Evolutionary conservation across 2,888 invertebrate species (phyloP).

Genomic region (Mesopsocus fuscifrons): DNA sequence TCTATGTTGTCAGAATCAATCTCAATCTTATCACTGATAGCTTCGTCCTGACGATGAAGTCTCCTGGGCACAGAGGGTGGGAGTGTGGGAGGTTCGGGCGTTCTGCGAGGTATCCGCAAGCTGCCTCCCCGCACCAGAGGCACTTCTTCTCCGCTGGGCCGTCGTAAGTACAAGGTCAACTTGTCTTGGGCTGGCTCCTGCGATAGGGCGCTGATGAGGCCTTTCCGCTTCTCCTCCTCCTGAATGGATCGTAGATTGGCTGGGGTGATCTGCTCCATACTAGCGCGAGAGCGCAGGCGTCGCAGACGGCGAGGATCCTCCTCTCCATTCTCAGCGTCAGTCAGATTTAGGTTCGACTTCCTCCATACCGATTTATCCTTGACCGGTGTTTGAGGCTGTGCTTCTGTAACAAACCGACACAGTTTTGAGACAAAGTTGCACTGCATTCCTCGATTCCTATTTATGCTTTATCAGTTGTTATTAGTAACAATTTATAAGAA

Average conservation of each 20-base stretch:
- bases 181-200: conserved; percentile 31
- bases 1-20: conserved; percentile 83
- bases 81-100: conserved; percentile 15
- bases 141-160: conserved; percentile 23
- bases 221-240: conserved; percentile 41
- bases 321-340: conserved; percentile 45
- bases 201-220: conserved; percentile 34
- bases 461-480: no score
- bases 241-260: conserved; percentile 32
- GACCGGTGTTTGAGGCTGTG: conserved; percentile 38
- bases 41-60: conserved; percentile 19
- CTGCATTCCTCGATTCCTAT: no score
- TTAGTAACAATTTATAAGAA: no score
- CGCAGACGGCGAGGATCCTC: conserved; percentile 37
- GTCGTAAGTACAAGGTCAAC: conserved; percentile 37
- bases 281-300: conserved; percentile 26
- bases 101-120: conserved; percentile 5
- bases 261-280: conserved; percentile 23
- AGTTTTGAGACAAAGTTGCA: no score
- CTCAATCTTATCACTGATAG: conserved; percentile 46
- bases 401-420: conserved; percentile 35
- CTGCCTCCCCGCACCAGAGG: background rate
- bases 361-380: conserved; percentile 63
- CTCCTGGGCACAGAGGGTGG: conserved; percentile 21
- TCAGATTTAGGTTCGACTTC: conserved; percentile 44